These are phyloP conservation scores for Bolinopsis microptera DNA, from an alignment of 37 sponge, comb jelly and placozoan genomes.

Conservation along the genomic window DNA sequence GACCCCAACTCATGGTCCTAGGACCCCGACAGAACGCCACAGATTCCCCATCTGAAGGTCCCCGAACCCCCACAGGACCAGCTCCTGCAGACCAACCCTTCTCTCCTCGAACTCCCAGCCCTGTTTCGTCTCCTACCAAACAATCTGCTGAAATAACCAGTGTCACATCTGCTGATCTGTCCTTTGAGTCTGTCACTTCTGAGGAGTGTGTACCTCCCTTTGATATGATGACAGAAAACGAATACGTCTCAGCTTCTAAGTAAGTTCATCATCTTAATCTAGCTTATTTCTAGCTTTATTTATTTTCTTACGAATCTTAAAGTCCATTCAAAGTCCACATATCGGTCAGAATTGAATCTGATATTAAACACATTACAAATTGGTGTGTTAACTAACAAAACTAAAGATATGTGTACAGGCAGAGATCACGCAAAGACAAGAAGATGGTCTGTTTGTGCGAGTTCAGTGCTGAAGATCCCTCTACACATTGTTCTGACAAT, in stretches of 20 bases:
- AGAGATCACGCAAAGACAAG: constrained; percentile 71
- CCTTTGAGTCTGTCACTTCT: constrained; percentile 1
- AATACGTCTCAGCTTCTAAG: constrained; percentile 71
- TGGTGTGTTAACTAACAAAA: background rate
- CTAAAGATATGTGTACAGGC: constrained; percentile 27
- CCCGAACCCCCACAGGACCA: constrained; percentile 9
- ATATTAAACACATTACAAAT: no score
- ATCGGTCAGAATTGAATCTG: no score
- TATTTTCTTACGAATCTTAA: no score
- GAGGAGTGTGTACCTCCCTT: constrained; percentile 69
- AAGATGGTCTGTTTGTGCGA: constrained; percentile 92
- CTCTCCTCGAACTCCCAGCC: background rate
- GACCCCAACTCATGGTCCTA: background rate
- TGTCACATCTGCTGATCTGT: background rate
- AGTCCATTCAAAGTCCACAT: no score
- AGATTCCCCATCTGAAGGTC: background rate
- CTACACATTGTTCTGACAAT: constrained; percentile 85
- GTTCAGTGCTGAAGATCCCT: constrained; percentile 84
- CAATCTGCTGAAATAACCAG: background rate
- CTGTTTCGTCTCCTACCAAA: background rate
- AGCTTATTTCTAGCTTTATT: no score
- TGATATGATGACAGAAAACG: constrained; percentile 82
- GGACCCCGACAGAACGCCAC: background rate
- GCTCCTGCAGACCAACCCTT: background rate
- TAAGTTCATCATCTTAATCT: background rate